Conservation (phyloP, 2,888 invertebrate genomes). For the Aspidiotus destructor region DNA sequence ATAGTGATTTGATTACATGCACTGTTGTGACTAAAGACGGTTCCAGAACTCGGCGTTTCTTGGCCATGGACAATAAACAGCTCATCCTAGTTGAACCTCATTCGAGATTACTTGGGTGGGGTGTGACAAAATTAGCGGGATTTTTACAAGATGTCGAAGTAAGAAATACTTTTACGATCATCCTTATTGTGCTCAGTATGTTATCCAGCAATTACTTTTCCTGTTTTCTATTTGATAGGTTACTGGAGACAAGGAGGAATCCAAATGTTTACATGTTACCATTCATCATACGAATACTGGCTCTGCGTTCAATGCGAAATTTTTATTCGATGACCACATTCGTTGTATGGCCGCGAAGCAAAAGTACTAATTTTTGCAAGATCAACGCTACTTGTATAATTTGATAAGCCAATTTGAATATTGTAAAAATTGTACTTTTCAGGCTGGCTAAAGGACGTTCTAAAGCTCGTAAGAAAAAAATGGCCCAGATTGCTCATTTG, state of each 20-base stretch:
- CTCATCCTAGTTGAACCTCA: constrained; percentile 96
- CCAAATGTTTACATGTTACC: constrained; percentile 85
- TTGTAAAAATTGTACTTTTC: constrained; percentile 30
- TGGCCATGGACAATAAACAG: constrained; percentile 91
- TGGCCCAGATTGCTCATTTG: constrained; percentile 87
- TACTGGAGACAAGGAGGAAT: constrained; percentile 91
- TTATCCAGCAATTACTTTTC: constrained; percentile 5
- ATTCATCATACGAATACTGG: constrained; percentile 68
- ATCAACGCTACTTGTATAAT: constrained; percentile 5
- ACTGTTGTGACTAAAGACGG: constrained; percentile 85
- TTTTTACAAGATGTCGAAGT: constrained; percentile 77
- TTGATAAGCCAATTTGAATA: constrained; percentile 4
- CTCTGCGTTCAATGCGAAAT: constrained; percentile 78
- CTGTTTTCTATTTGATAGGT: constrained; percentile 45
- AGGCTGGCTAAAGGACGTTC: constrained; percentile 62
- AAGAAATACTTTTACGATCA: constrained; percentile 35
- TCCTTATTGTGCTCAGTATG: constrained; percentile 1
- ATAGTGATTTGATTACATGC: constrained; percentile 94
- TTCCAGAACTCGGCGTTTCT: constrained; percentile 79
- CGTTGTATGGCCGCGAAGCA: constrained; percentile 99
- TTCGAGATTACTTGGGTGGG: constrained; percentile 88
- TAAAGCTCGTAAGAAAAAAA: constrained; percentile 91
- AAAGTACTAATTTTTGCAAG: constrained; percentile 49
- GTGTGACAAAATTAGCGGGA: constrained; percentile 82
- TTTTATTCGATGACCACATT: constrained; percentile 97